These are phyloP conservation scores for Montipora capitata DNA, from an alignment of 92 coral and sea anemone genomes.

Conservation along the genomic window DNA sequence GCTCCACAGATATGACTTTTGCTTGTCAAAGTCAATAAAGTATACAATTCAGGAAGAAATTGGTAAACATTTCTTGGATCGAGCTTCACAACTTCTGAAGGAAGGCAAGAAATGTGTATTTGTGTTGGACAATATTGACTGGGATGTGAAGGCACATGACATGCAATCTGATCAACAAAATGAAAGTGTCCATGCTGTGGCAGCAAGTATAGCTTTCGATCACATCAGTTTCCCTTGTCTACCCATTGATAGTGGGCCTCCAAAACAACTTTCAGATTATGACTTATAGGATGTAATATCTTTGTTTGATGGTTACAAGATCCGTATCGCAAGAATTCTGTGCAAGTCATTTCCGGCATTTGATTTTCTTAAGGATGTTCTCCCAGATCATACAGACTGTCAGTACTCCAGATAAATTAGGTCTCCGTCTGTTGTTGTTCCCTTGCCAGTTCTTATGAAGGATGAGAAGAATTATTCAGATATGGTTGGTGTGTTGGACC, in stretches of 20 bases:
- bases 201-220: too few species aligned
- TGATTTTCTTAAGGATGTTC: not conserved
- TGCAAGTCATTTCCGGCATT: not conserved
- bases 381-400: conserved; percentile 48
- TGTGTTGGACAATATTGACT: conserved; percentile 70
- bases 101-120: conserved; percentile 57
- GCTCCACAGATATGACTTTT: conserved; percentile 64
- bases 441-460: conserved; percentile 48
- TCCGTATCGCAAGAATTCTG: conserved; percentile 35
- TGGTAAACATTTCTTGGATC: conserved; percentile 10
- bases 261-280: conserved; percentile 66
- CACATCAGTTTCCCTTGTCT: conserved; percentile 17
- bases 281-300: conserved; percentile 20
- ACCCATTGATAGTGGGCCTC: conserved; percentile 47
- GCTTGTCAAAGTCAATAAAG: conserved; percentile 53
- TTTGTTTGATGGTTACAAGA: not conserved
- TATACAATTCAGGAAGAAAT: conserved; percentile 59
- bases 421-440: conserved; percentile 62
- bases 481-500: conserved; percentile 75
- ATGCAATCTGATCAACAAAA: too few species aligned
- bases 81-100: conserved; percentile 42
- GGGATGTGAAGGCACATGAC: conserved; percentile 58
- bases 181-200: too few species aligned
- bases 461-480: conserved; percentile 74
- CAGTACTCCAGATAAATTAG: conserved; percentile 32